A percentile compares a stretch with the other conserved stretches of the same genome.
Evolutionary conservation across 2,113 vertebrate genomes (phyloP).

Genomic region (Pleuronectes platessa): DNA sequence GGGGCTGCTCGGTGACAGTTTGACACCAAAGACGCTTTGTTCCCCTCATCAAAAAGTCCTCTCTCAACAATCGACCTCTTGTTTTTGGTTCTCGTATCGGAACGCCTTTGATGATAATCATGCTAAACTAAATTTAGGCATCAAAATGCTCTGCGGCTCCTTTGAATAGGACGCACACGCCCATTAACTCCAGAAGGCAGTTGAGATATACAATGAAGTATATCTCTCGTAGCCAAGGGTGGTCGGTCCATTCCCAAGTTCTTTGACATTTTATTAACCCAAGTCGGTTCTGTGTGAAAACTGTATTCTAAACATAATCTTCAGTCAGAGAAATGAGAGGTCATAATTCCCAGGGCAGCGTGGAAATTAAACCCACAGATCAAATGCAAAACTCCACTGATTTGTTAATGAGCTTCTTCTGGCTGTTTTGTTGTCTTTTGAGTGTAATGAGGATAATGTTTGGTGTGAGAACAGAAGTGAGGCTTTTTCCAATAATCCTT

Average conservation of each 20-base stretch:
- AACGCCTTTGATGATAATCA: conserved; percentile 64
- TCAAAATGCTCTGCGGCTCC: conserved; percentile 48
- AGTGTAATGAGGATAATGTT: conserved; percentile 29
- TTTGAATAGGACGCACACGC: conserved; percentile 37
- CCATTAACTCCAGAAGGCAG: conserved; percentile 28
- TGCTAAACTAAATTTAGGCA: conserved; percentile 74
- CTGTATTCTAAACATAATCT: conserved; percentile 39
- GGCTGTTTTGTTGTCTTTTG: conserved; percentile 43
- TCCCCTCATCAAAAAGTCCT: conserved; percentile 51
- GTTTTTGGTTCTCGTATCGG: conserved; percentile 56
- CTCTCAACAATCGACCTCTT: conserved; percentile 40
- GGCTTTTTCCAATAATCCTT: conserved; percentile 29
- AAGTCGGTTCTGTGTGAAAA: conserved; percentile 21
- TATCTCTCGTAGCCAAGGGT: conserved; percentile 12
- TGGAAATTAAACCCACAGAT: conserved; percentile 46
- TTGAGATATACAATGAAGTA: not conserved
- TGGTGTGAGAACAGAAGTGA: conserved; percentile 34
- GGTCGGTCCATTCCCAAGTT: conserved; percentile 13
- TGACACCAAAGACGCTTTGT: conserved; percentile 64
- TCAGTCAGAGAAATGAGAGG: conserved; percentile 35
- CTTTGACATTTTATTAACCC: conserved; percentile 46
- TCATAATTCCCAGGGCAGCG: conserved; percentile 12
- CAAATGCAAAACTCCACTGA: conserved; percentile 33
- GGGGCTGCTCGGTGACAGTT: conserved; percentile 64
- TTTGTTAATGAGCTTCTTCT: conserved; percentile 58